Conservation (phyloP, 2,797 vertebrate genomes). For the Buphagus erythrorhynchus region DNA sequence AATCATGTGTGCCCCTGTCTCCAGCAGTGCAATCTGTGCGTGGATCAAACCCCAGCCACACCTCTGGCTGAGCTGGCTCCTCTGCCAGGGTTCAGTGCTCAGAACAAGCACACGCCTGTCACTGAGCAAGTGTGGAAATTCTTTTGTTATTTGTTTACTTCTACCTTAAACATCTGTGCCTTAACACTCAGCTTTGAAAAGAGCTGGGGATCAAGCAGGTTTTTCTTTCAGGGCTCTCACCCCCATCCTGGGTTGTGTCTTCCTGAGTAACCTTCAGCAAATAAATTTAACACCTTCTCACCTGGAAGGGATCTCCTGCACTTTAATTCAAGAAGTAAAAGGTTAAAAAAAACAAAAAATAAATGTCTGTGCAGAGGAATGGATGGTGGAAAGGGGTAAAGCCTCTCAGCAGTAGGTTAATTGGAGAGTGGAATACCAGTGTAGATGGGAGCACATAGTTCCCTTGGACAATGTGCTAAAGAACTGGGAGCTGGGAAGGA, state of each 20-base stretch:
- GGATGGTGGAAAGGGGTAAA: conserved; percentile 55
- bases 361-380: conserved; percentile 47
- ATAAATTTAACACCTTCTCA: conserved; percentile 4
- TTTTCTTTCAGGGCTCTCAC: not conserved
- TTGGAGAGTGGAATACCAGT: conserved; percentile 74
- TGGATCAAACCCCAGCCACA: not conserved
- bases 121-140: not conserved
- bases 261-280: not conserved
- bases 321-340: conserved; percentile 62
- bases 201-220: not conserved
- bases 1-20: rapidly evolving
- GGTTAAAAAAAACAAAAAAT: conserved; percentile 52
- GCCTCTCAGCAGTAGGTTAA: conserved; percentile 79
- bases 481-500: conserved; percentile 76
- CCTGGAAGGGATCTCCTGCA: conserved; percentile 28
- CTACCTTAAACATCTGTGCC: not conserved
- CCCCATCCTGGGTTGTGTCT: not conserved
- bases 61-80: not conserved
- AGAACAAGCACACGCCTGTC: conserved; percentile 11
- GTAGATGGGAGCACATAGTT: conserved; percentile 59
- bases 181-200: not conserved
- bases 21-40: not conserved
- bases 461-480: conserved; percentile 77
- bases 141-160: conserved; percentile 47
- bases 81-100: not conserved